Base-by-base conservation (phyloP, 2,113 vertebrate genomes). In the Platysteira castanea region DNA sequence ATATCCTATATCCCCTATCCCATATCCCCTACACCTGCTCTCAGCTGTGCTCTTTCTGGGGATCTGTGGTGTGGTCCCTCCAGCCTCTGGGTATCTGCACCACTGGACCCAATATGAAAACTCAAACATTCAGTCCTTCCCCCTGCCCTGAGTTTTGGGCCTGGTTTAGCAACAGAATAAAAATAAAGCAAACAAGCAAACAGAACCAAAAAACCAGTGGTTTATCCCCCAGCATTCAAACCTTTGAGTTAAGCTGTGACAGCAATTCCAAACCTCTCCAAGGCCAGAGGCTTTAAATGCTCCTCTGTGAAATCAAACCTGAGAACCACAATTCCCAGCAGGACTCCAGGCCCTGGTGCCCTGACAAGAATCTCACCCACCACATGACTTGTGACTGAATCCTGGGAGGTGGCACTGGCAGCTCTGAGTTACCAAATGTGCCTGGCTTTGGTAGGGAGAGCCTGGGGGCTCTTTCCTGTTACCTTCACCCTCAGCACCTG, bases 151-250 rank as follows among this genome's bases (percentile, higher is more conserved):
- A 78, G 30, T 47, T 52, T 65, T 77, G 52, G 44, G 28, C 22
- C 14, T 42, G 11, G 22, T 69, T 85, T 89, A 64, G 37, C 35
- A 91, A 41, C 8, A 30, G 13, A 42, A 49, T 24, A 84, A 81
- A 94, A 90, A 44, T 31, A 65, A 26, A 81, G 11, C 14, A 41
- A 86, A 17, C 13, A 49, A 41, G 23, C 28, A 53, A 54, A 30
- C 26, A 60, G 39, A 52, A 65, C 31, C 4, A 19, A 50, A 63
- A 33, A 0, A 1, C 0, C 10, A 39, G 1, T 37, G 27, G 13
- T 76, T 94, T 82, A 47, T 44, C 20, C 23, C 16, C 21, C 39
- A 6, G 2, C 4, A 7, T 39, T 33, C 84, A 71, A 82, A 73
- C 11, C 18, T 74, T 37, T 33, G 20, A 53, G n/a, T 10, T 70